Percentiles rank a stretch among this genome's conserved stretches.
Evolutionary conservation across 1,140 invertebrate genomes (phyloP).

Genomic region (Musca vetustissima): DNA sequence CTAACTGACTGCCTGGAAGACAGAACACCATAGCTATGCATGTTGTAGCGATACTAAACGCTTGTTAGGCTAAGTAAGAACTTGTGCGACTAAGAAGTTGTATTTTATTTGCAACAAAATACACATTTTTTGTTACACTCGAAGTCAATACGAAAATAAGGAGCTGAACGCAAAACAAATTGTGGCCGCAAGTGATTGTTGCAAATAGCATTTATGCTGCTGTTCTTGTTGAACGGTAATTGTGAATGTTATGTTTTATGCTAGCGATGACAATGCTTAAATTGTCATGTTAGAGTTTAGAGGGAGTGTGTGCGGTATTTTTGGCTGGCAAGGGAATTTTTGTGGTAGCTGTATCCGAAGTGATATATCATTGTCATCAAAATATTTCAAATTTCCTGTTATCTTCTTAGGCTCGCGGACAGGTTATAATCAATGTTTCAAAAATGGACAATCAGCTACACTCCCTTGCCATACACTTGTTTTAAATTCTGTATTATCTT

Average conservation of each 20-base stretch:
- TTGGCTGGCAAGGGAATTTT: background rate
- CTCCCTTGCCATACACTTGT: no score
- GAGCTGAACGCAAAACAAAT: background rate
- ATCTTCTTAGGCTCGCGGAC: no score
- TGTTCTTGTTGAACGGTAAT: background rate
- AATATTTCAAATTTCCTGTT: no score
- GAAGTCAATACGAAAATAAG: background rate
- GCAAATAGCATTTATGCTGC: background rate
- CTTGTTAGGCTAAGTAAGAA: no score
- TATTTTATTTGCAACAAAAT: constrained; percentile 1
- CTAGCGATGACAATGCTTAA: constrained; percentile 9
- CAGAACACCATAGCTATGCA: background rate
- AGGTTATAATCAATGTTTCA: no score
- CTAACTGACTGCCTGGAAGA: background rate
- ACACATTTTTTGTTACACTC: background rate
- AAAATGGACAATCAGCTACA: no score
- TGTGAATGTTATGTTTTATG: constrained; percentile 18
- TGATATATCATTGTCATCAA: no score
- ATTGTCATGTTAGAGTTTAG: background rate
- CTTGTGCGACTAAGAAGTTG: background rate
- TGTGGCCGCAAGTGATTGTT: background rate
- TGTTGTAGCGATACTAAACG: no score
- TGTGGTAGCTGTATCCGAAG: background rate
- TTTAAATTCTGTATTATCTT: no score
- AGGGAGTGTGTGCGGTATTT: background rate